phyloP scores from a whole-genome alignment of 2,888 invertebrate species.

The Gortyna flavago region DNA sequence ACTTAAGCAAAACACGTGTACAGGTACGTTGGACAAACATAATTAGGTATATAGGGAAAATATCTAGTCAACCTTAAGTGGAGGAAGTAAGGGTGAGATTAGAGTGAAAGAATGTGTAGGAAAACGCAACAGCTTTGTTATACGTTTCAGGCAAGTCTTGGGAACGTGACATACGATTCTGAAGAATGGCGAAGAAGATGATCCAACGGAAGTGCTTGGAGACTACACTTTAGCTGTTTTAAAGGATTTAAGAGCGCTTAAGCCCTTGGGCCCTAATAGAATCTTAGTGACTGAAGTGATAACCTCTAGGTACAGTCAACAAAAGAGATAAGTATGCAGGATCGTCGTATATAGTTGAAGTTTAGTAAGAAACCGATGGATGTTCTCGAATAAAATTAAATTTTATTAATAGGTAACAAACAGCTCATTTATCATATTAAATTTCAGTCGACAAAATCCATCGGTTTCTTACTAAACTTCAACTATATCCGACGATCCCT shows the following conservation, averaged over 20 bases:
- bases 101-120: constrained; percentile 34
- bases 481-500: no score
- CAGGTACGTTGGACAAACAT: constrained; percentile 65
- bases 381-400: no score
- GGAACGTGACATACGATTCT: constrained; percentile 60
- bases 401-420: no score
- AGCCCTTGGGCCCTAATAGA: not conserved
- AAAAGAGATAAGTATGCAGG: no score
- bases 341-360: no score
- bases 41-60: constrained; percentile 39
- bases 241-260: no score
- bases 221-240: not conserved
- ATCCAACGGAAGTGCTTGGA: not conserved
- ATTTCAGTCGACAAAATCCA: no score
- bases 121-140: constrained; percentile 65
- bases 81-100: constrained; percentile 50
- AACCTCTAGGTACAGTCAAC: no score
- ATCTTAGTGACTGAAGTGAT: not conserved
- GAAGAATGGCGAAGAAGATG: constrained; percentile 23
- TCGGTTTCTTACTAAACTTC: no score
- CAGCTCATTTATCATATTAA: no score
- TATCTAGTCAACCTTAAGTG: constrained; percentile 36
- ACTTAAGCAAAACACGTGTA: constrained; percentile 75
- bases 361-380: no score
- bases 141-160: constrained; percentile 69